Conservation (phyloP, 2,113 vertebrate genomes). For the Xyliphius kryptos region DNA sequence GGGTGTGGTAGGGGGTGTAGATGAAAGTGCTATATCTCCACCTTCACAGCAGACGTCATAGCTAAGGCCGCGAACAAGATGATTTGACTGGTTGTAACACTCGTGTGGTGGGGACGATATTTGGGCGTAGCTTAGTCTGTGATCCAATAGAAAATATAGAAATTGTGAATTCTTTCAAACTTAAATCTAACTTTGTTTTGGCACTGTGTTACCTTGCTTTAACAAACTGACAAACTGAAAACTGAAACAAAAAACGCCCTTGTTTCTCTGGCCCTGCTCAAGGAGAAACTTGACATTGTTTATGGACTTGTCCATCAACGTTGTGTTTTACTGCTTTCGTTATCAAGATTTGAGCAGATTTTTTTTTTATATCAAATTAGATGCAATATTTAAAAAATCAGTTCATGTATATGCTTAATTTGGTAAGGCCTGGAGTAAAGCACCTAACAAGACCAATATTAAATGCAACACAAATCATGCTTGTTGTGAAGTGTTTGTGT, state of each 20-base stretch:
- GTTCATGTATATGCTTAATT: too few species aligned
- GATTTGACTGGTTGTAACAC: slow-evolving; percentile 28
- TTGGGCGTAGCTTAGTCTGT: too few species aligned
- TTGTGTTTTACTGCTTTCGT: too few species aligned
- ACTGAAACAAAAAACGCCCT: slow-evolving; percentile 21
- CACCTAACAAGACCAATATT: neutral
- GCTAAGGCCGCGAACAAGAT: slow-evolving; percentile 1
- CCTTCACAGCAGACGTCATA: slow-evolving; percentile 42
- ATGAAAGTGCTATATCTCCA: slow-evolving; percentile 12
- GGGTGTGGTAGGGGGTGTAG: neutral
- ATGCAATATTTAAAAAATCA: too few species aligned
- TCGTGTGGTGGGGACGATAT: too few species aligned
- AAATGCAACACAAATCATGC: neutral
- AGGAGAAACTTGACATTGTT: neutral
- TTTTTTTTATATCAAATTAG: too few species aligned
- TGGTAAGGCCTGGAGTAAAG: too few species aligned
- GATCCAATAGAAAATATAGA: too few species aligned
- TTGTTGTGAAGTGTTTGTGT: slow-evolving; percentile 13
- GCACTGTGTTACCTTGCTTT: slow-evolving; percentile 32
- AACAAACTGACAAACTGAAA: slow-evolving; percentile 26
- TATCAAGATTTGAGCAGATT: too few species aligned
- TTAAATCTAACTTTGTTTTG: neutral
- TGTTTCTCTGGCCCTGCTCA: slow-evolving; percentile 26
- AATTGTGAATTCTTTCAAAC: too few species aligned
- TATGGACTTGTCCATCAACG: too few species aligned